Evolutionary conservation across 2,888 invertebrate genomes (phyloP), one percentile per base, ranked within the genome.

Genomic region (Marronus borbonicus): DNA sequence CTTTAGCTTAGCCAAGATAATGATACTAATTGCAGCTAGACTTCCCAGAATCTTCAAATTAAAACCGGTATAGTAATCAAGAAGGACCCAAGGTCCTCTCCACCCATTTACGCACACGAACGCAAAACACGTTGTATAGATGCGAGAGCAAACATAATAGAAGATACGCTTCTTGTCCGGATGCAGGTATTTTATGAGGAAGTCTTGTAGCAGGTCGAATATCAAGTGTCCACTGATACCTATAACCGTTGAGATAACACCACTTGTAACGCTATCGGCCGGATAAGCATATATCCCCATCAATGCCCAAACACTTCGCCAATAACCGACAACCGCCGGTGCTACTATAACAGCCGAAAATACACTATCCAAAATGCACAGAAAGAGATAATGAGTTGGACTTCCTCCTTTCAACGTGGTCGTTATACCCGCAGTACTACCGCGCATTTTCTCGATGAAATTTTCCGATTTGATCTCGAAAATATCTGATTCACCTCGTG

Each of bases 101-200:
- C 97, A 97, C 79, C 95, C 95, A 85, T 95, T 96, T 62, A 97
- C 96, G 87, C 96, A 96, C 80, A 94, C 93, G 83, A 94, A 91
- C 8, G 94, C 95, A 85, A 94, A 96, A 81, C 93, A 86, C 80
- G 91, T 90, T 20, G 96, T 96, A 87, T 96, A 96, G 39, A 93
- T 81, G 76, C 96, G 90, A 81, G 96, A 95, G 76, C 91, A 87
- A 77, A 93, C 87, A 85, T 94, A 95, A 87, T 93, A 96, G 70
- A 92, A 90, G 76, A 94, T 88, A 79, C 94, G 88, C 80, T 92
- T 92, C 70, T 91, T 91, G 83, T 95, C 93, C 3, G 95, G 95
- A 86, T 93, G 90, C 14, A 94, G 89, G 82, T 90, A 87, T 80
- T 89, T 89, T 83, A 89, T 89, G 81, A 94, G 89, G 81, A 90